phyloP scores from a whole-genome alignment of 1,140 invertebrate species.

The Notospermus geniculatus region DNA sequence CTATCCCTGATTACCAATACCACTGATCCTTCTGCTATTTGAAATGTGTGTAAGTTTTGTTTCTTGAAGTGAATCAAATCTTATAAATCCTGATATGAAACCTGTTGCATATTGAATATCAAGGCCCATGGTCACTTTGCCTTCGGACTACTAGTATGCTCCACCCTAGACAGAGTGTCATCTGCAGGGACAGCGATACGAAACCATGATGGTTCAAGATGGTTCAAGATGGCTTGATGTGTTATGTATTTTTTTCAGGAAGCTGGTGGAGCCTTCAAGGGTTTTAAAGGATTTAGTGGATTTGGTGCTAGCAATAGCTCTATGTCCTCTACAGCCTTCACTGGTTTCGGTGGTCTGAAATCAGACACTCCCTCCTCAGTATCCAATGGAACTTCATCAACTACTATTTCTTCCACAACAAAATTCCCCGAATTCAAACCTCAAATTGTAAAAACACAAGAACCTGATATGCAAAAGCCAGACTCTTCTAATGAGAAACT shows the following conservation, averaged over 20 bases:
- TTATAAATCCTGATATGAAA: too few relatives aligned
- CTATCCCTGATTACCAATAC: too few relatives aligned
- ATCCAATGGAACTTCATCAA: neutral
- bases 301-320: neutral
- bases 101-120: too few relatives aligned
- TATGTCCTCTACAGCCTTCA: neutral
- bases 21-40: too few relatives aligned
- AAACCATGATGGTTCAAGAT: too few relatives aligned
- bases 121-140: too few relatives aligned
- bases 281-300: slow-evolving; percentile 29
- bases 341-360: slow-evolving; percentile 4
- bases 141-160: too few relatives aligned
- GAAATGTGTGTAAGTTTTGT: too few relatives aligned
- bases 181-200: too few relatives aligned
- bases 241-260: slow-evolving; percentile 11
- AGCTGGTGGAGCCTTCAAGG: slow-evolving; percentile 19
- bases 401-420: neutral
- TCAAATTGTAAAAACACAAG: slow-evolving; percentile 4
- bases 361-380: neutral
- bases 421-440: neutral
- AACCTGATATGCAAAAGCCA: slow-evolving; percentile 4
- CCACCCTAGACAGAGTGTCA: too few relatives aligned
- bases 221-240: too few relatives aligned
- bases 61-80: too few relatives aligned
- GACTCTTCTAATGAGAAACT: slow-evolving; percentile 10